phyloP scores from a whole-genome alignment of 2,797 vertebrate genomes.

The Lophotriccus pileatus region DNA sequence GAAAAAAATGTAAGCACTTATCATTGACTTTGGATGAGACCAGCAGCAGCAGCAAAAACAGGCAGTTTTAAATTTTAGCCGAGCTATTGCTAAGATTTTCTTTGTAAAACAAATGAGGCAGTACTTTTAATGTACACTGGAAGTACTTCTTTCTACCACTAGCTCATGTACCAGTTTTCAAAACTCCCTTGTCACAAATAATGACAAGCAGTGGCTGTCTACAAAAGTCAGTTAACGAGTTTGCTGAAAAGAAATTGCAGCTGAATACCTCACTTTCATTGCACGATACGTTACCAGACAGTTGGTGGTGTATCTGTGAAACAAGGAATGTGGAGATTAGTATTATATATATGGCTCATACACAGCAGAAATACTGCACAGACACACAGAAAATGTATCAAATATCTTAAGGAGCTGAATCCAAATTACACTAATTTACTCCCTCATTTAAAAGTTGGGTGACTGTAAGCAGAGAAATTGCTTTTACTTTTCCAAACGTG shows the following conservation, averaged over 20 bases:
- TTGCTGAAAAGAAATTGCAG: background rate
- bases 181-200: constrained; percentile 5
- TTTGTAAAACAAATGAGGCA: background rate
- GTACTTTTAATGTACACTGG: background rate
- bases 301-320: background rate
- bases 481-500: background rate
- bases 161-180: background rate
- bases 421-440: background rate
- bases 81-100: background rate
- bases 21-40: background rate
- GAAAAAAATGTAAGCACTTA: background rate
- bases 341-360: background rate
- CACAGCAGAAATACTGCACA: background rate
- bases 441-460: background rate
- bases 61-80: background rate
- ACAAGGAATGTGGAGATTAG: background rate
- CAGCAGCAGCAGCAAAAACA: background rate
- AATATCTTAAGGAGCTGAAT: background rate
- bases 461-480: background rate
- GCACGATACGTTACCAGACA: background rate
- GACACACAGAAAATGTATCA: background rate
- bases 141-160: background rate
- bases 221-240: background rate
- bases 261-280: background rate
- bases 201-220: background rate